Evolutionary conservation across 2,113 vertebrate genomes (phyloP).

Genomic region (Calypte anna): DNA sequence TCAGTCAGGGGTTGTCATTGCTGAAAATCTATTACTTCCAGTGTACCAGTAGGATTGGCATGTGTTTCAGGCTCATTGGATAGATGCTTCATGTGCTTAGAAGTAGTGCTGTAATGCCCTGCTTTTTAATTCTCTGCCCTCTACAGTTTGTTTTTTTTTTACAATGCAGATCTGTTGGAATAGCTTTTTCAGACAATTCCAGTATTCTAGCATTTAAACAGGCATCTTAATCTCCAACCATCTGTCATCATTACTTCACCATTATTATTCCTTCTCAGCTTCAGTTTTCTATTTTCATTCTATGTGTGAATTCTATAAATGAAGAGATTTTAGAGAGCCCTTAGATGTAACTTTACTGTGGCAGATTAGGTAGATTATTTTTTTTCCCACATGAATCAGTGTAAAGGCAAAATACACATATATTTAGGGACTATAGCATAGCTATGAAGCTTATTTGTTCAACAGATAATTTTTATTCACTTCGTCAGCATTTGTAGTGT

Average conservation of each 20-base stretch:
- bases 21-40: constrained; percentile 26
- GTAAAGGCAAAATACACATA: constrained; percentile 9
- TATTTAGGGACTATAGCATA: not conserved
- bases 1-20: not conserved
- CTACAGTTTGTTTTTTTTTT: constrained; percentile 1
- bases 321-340: not conserved
- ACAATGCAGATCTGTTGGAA: not conserved
- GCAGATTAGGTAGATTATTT: not conserved
- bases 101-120: not conserved
- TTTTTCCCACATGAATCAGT: not conserved
- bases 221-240: not conserved
- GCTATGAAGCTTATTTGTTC: not conserved
- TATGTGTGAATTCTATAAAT: not conserved
- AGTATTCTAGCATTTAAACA: not conserved
- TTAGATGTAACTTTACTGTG: not conserved
- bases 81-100: constrained; percentile 33
- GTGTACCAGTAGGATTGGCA: not conserved
- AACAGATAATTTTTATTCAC: not conserved
- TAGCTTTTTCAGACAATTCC: not conserved
- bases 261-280: not conserved
- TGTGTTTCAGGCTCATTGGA: constrained; percentile 11
- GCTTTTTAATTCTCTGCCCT: not conserved
- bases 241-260: constrained; percentile 27
- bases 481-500: not conserved
- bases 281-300: not conserved